These are phyloP conservation scores for Asbolus verrucosus DNA, from an alignment of 1,140 invertebrate species.

Conservation along the genomic window DNA sequence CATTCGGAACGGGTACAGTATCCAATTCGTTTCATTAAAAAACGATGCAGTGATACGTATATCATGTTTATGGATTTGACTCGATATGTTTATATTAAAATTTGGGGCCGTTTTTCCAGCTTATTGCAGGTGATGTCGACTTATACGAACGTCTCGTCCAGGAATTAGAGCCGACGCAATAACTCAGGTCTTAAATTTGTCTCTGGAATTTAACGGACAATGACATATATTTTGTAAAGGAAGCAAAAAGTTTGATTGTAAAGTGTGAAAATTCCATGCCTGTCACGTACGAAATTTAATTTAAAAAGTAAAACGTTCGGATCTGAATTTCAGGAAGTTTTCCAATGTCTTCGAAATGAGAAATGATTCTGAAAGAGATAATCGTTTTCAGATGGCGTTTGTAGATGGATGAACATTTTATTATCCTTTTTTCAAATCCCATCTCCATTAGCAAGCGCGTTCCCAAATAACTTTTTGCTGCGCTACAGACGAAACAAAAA, in stretches of 20 bases:
- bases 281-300: slow-evolving; percentile 47
- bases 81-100: too few relatives aligned
- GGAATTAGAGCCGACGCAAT: background rate
- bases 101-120: too few relatives aligned
- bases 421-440: slow-evolving; percentile 50
- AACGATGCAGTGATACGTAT: too few relatives aligned
- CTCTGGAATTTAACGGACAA: slow-evolving; percentile 31
- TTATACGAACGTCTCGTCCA: too few relatives aligned
- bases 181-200: slow-evolving; percentile 26
- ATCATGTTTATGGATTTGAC: too few relatives aligned
- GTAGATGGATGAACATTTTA: slow-evolving; percentile 53
- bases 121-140: too few relatives aligned
- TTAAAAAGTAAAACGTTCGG: slow-evolving; percentile 46
- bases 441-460: slow-evolving; percentile 45
- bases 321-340: slow-evolving; percentile 46
- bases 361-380: slow-evolving; percentile 48
- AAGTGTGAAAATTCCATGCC: slow-evolving; percentile 43
- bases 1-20: too few relatives aligned
- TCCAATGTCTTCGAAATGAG: slow-evolving; percentile 45
- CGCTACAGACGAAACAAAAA: slow-evolving; percentile 25
- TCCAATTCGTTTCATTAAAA: too few relatives aligned
- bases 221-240: slow-evolving; percentile 32
- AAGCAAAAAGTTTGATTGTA: slow-evolving; percentile 35
- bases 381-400: slow-evolving; percentile 53
- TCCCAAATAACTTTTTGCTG: slow-evolving; percentile 39